Conservation (phyloP, 2,797 vertebrate genomes). For the Garrulus glandarius region DNA sequence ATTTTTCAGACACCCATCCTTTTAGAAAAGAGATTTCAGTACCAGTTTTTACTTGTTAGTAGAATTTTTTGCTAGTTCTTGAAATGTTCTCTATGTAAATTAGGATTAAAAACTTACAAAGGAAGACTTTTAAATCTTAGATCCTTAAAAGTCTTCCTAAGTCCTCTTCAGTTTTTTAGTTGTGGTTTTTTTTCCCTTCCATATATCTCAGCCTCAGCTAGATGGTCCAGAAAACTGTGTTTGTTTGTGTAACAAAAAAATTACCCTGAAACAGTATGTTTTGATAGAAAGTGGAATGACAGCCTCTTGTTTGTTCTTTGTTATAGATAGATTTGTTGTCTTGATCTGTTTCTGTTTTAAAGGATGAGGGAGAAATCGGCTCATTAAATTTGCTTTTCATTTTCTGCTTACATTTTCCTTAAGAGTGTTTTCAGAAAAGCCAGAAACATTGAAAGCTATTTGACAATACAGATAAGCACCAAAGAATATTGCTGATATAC, state of each 20-base stretch:
- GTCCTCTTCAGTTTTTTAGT: not conserved
- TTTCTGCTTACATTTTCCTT: not conserved
- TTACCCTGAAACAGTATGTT: not conserved
- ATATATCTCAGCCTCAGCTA: not conserved
- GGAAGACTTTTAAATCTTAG: not conserved
- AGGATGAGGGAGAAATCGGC: not conserved
- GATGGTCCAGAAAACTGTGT: not conserved
- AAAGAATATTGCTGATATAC: not conserved
- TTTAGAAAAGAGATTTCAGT: not conserved
- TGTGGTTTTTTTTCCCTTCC: not conserved
- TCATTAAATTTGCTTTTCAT: slow-evolving; percentile 11
- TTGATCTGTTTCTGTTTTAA: not conserved
- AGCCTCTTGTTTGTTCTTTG: not conserved
- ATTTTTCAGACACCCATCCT: not conserved
- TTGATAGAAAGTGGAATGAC: not conserved
- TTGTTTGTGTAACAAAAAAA: not conserved
- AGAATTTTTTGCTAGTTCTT: not conserved
- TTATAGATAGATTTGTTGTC: not conserved
- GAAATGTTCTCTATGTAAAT: not conserved
- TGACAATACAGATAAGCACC: not conserved
- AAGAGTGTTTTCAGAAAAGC: not conserved
- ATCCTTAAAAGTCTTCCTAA: not conserved
- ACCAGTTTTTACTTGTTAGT: not conserved
- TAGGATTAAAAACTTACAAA: not conserved
- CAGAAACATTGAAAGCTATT: not conserved